Evolutionary conservation across 2,888 invertebrate genomes (phyloP).

Genomic region (Trachelus stipa): DNA sequence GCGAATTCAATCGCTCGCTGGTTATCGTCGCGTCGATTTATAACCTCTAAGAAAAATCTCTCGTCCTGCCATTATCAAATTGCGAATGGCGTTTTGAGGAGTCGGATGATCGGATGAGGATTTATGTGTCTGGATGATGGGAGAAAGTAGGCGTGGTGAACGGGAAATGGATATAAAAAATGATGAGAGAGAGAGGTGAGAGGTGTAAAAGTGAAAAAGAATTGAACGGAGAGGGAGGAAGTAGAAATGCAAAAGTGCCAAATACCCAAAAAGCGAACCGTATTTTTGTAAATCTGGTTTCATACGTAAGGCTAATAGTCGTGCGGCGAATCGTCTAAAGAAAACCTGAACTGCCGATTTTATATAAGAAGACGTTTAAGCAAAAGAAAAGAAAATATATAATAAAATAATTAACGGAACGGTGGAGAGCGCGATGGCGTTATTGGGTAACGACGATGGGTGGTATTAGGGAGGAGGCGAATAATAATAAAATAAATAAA

Average conservation of each 20-base stretch:
- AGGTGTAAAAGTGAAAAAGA: slow-evolving; percentile 16
- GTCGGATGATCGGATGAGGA: neutral
- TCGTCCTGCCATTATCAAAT: neutral
- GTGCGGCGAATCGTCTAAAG: slow-evolving; percentile 47
- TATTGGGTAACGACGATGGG: slow-evolving; percentile 22
- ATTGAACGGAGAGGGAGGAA: slow-evolving; percentile 23
- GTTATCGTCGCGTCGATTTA: neutral
- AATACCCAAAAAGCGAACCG: slow-evolving; percentile 61
- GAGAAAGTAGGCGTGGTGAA: neutral
- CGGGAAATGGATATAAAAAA: neutral
- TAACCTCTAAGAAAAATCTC: neutral
- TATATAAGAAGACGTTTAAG: slow-evolving; percentile 56
- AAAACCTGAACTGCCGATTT: slow-evolving; percentile 64
- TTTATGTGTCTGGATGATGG: neutral
- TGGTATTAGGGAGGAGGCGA: slow-evolving; percentile 14
- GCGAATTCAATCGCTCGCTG: neutral
- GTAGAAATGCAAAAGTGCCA: slow-evolving; percentile 58
- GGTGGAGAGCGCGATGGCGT: slow-evolving; percentile 9
- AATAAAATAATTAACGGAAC: slow-evolving; percentile 6
- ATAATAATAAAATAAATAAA: slow-evolving; percentile 26
- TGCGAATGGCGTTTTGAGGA: neutral
- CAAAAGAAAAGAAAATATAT: slow-evolving; percentile 17
- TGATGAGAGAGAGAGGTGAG: slow-evolving; percentile 2
- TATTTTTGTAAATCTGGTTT: slow-evolving; percentile 67
- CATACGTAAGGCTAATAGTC: slow-evolving; percentile 63